phyloP scores from a whole-genome alignment of 2,888 invertebrate genomes.

The Sabellastarte sp. region DNA sequence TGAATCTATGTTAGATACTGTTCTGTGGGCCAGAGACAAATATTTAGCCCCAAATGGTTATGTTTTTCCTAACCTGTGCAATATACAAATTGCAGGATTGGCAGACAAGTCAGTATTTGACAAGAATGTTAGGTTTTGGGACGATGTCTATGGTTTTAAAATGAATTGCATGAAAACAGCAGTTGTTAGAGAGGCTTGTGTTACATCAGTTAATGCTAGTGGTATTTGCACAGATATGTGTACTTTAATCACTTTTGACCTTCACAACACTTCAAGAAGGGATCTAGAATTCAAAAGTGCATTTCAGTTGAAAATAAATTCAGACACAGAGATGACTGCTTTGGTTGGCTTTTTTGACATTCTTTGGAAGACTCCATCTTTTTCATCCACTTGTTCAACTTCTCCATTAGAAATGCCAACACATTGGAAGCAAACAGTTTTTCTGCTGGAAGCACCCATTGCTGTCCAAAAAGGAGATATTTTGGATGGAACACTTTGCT shows the following conservation, averaged over 20 bases:
- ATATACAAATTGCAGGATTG: constrained; percentile 21
- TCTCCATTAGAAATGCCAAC: too few relatives aligned
- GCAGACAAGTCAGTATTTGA: constrained; percentile 2
- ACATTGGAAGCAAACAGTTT: too few relatives aligned
- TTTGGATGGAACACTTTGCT: too few relatives aligned
- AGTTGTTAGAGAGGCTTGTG: constrained; percentile 75
- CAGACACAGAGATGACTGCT: constrained; percentile 73
- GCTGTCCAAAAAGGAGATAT: too few relatives aligned
- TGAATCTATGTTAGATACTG: constrained; percentile 95
- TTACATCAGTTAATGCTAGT: constrained; percentile 71
- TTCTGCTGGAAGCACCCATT: too few relatives aligned
- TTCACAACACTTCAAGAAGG: constrained; percentile 70
- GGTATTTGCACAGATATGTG: too few relatives aligned
- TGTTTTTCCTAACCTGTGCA: constrained; percentile 29
- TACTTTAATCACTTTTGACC: too few relatives aligned
- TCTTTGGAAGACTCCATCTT: too few relatives aligned
- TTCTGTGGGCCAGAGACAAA: constrained; percentile 74
- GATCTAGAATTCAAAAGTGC: constrained; percentile 64
- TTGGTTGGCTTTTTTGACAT: constrained; percentile 89
- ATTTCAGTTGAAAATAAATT: constrained; percentile 69
- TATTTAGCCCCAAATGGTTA: constrained; percentile 75
- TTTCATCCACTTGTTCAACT: too few relatives aligned
- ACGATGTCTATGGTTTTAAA: constrained; percentile 88
- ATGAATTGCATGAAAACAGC: constrained; percentile 88
- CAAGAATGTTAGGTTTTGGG: constrained; percentile 71